These are phyloP conservation scores for Lacerta agilis DNA, from an alignment of 2,797 vertebrate species.

Conservation along the genomic window DNA sequence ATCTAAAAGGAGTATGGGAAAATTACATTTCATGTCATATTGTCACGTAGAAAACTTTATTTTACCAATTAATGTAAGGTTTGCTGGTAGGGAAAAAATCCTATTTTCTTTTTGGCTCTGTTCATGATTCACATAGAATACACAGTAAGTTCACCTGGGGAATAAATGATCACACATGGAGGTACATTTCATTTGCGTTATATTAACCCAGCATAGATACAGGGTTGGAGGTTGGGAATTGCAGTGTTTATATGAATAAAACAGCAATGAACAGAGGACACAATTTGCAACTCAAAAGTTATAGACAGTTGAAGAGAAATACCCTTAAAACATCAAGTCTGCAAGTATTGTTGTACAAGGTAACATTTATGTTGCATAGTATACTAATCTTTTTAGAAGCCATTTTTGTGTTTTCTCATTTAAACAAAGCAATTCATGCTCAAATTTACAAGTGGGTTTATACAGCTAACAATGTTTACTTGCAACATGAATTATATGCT, in stretches of 20 bases:
- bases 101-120: background rate
- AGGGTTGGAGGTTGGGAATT: no score
- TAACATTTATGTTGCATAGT: background rate
- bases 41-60: rapidly evolving
- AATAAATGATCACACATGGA: rapidly evolving
- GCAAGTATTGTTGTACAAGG: background rate
- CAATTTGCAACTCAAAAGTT: background rate
- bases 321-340: background rate
- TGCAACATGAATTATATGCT: conserved; percentile 42
- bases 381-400: background rate
- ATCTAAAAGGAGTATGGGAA: background rate
- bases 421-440: background rate
- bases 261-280: background rate
- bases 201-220: background rate
- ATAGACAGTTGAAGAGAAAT: rapidly evolving
- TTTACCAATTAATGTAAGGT: background rate
- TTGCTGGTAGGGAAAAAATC: background rate
- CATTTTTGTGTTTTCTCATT: background rate
- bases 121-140: rapidly evolving
- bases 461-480: background rate
- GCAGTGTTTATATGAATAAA: background rate
- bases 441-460: background rate
- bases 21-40: background rate
- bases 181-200: background rate
- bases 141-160: background rate